phyloP scores from a whole-genome alignment of 1,140 invertebrate species.

The Drosophila quadrilineata region DNA sequence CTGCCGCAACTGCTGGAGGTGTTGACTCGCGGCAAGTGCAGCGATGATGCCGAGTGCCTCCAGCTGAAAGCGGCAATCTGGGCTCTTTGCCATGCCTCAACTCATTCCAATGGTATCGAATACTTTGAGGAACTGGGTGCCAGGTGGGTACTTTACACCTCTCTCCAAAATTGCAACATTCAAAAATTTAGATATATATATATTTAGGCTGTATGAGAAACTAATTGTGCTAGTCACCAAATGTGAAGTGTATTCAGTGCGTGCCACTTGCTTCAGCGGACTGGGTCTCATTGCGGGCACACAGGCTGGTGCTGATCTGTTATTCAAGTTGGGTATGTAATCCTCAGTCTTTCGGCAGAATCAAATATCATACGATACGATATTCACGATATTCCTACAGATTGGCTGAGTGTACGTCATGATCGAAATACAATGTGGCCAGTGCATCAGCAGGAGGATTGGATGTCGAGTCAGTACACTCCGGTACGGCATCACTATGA shows the following conservation, averaged over 20 bases:
- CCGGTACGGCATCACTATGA: slow-evolving; percentile 78
- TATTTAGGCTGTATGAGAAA: slow-evolving; percentile 72
- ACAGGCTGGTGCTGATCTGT: slow-evolving; percentile 88
- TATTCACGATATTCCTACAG: slow-evolving; percentile 62
- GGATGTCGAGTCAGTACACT: slow-evolving; percentile 81
- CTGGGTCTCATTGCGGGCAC: slow-evolving; percentile 92
- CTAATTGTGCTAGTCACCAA: slow-evolving; percentile 86
- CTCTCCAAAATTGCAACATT: neutral
- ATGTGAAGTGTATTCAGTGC: slow-evolving; percentile 91
- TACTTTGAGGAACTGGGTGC: slow-evolving; percentile 84
- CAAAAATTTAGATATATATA: neutral
- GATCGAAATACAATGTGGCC: slow-evolving; percentile 92
- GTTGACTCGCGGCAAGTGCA: slow-evolving; percentile 82
- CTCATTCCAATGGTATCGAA: slow-evolving; percentile 87
- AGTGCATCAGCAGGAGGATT: slow-evolving; percentile 87
- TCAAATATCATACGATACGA: neutral
- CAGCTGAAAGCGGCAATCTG: slow-evolving; percentile 94
- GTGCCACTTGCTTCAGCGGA: slow-evolving; percentile 94
- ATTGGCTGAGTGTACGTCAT: slow-evolving; percentile 92
- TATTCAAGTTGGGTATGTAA: slow-evolving; percentile 86
- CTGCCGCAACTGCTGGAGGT: slow-evolving; percentile 82
- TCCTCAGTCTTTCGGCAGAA: too few species aligned
- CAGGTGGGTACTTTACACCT: slow-evolving; percentile 40
- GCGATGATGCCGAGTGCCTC: slow-evolving; percentile 85
- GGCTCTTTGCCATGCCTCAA: slow-evolving; percentile 92